Evolutionary conservation across 2,888 invertebrate species (phyloP).

Genomic region (Cheiracanthium punctorium): DNA sequence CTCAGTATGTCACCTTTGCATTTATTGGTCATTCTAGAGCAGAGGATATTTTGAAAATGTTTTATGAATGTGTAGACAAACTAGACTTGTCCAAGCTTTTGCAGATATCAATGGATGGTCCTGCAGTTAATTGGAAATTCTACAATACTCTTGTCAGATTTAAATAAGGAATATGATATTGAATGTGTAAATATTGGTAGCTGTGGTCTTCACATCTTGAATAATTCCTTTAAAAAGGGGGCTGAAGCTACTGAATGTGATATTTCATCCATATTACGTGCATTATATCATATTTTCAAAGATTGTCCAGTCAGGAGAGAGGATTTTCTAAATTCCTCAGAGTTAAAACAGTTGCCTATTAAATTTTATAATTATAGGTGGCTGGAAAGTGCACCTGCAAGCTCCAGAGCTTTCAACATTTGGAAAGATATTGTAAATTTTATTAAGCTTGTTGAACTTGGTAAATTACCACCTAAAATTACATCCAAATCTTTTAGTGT

Average conservation of each 20-base stretch:
- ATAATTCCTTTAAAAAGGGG: constrained; percentile 18
- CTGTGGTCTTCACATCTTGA: constrained; percentile 18
- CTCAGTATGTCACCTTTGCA: background rate
- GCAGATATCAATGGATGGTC: too few species aligned
- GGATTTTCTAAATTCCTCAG: background rate
- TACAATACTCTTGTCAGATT: background rate
- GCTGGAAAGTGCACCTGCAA: too few species aligned
- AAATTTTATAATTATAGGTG: background rate
- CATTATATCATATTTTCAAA: background rate
- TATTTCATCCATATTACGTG: background rate
- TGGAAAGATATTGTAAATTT: background rate
- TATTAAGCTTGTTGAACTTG: too few species aligned
- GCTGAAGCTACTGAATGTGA: background rate
- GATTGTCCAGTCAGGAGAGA: background rate
- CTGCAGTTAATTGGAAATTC: constrained; percentile 21
- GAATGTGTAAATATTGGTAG: background rate
- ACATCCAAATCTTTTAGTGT: too few species aligned
- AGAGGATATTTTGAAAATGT: background rate
- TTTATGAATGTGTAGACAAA: background rate
- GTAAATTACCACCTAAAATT: too few species aligned
- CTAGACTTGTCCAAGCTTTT: background rate
- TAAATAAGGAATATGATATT: background rate
- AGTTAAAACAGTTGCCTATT: background rate
- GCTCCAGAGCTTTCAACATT: background rate
- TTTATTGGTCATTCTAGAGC: constrained; percentile 20